Conservation (phyloP, 2,113 vertebrate species). For the Meleagris gallopavo region DNA sequence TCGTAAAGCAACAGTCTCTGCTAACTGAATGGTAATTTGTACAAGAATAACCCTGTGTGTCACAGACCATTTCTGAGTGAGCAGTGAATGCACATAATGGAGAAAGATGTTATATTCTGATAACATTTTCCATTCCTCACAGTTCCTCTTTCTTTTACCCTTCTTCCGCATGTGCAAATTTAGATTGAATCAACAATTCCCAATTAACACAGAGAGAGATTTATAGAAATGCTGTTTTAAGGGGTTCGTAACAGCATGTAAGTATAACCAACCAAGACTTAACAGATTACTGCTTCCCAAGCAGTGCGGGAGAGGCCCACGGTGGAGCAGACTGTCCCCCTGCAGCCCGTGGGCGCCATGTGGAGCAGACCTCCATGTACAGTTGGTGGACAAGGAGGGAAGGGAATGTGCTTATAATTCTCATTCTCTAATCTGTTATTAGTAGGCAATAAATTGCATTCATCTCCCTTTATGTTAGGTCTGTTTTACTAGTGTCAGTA, state of each 20-base stretch:
- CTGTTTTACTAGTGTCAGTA: background rate
- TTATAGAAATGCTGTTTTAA: background rate
- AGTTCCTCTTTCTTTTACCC: background rate
- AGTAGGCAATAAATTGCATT: background rate
- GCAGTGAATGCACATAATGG: background rate
- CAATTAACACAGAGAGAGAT: background rate
- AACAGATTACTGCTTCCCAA: background rate
- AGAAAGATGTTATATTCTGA: background rate
- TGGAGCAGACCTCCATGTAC: background rate
- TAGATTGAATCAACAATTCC: background rate
- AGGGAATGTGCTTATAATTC: background rate
- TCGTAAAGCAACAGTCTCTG: background rate
- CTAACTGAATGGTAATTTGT: constrained; percentile 6
- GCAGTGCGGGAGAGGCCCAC: background rate
- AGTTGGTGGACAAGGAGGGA: background rate
- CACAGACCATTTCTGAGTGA: background rate
- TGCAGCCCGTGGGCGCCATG: background rate
- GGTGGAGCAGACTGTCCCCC: background rate
- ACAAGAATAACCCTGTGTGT: background rate
- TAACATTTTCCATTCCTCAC: background rate
- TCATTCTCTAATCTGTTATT: background rate
- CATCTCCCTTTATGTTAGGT: background rate
- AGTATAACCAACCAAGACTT: background rate
- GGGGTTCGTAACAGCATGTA: background rate
- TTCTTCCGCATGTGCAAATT: background rate